Conservation (phyloP, 1,140 invertebrate genomes). For the Drosophila serrata region DNA sequence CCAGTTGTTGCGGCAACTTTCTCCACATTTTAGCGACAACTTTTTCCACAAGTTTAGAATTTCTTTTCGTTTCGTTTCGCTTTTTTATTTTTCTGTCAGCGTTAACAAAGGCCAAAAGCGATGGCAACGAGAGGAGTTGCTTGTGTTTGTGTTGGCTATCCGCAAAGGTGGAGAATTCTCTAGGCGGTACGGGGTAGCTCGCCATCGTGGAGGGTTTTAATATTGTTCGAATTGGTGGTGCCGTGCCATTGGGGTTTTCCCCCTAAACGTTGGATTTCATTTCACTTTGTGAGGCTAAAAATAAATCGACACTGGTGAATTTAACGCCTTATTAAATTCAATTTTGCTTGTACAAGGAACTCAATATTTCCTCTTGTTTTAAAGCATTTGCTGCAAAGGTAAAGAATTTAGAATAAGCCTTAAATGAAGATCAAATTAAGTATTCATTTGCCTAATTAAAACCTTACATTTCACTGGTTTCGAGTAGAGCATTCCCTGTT, state of each 20-base stretch:
- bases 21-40: conserved; percentile 82
- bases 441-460: not conserved
- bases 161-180: conserved; percentile 60
- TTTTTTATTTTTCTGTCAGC: conserved; percentile 46
- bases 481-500: conserved; percentile 39
- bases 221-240: conserved; percentile 8
- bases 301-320: conserved; percentile 21
- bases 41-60: conserved; percentile 79
- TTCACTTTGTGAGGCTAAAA: conserved; percentile 30
- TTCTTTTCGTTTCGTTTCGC: conserved; percentile 58
- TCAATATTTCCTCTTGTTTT: not conserved
- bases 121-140: conserved; percentile 51
- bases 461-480: too few relatives aligned
- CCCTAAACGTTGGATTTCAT: conserved; percentile 22
- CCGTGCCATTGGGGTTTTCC: conserved; percentile 13
- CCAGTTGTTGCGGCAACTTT: conserved; percentile 76
- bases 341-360: conserved; percentile 6
- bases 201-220: conserved; percentile 22
- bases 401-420: not conserved
- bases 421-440: not conserved
- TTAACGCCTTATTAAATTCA: conserved; percentile 36
- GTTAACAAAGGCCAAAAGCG: conserved; percentile 80
- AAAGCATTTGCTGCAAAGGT: not conserved
- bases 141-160: conserved; percentile 73
- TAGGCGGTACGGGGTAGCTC: conserved; percentile 36